Evolutionary conservation across 2,797 vertebrate genomes (phyloP).

Genomic region (Sebastes taczanowskii): DNA sequence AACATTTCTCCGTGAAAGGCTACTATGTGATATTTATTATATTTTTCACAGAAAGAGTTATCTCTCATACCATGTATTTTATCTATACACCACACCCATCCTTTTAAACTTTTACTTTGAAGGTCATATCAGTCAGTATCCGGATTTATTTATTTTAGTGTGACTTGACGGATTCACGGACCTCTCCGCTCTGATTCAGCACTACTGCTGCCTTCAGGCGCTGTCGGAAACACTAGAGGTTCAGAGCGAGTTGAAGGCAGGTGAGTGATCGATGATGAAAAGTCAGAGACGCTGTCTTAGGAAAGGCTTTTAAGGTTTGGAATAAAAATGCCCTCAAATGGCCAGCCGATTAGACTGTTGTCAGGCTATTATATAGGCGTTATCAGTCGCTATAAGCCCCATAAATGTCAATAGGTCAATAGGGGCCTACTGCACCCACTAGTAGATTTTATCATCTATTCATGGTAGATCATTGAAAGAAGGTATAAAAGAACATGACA

Average conservation of each 20-base stretch:
- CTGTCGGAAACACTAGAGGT: background rate
- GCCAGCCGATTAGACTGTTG: too few relatives aligned
- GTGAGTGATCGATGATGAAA: background rate
- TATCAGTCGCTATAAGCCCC: too few relatives aligned
- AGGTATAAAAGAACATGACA: too few relatives aligned
- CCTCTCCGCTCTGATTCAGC: background rate
- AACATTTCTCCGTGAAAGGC: background rate
- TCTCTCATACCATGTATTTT: background rate
- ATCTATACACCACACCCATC: accelerated
- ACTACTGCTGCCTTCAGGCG: slow-evolving; percentile 19
- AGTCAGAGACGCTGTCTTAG: background rate
- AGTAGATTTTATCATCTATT: background rate
- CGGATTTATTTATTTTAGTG: accelerated
- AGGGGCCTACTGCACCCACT: too few relatives aligned
- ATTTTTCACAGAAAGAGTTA: background rate
- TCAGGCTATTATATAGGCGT: too few relatives aligned
- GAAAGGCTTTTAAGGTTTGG: background rate
- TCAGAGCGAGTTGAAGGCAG: background rate
- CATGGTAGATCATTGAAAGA: too few relatives aligned
- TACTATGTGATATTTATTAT: background rate
- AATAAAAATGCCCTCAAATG: background rate
- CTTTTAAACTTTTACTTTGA: background rate
- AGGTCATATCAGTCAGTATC: background rate
- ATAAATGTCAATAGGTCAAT: too few relatives aligned
- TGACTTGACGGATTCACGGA: background rate